A percentile compares a stretch with the other conserved stretches of the same genome.
Evolutionary conservation across 92 coral and sea anemone genomes (phyloP).

Genomic region (Epizoanthus illoricatus): DNA sequence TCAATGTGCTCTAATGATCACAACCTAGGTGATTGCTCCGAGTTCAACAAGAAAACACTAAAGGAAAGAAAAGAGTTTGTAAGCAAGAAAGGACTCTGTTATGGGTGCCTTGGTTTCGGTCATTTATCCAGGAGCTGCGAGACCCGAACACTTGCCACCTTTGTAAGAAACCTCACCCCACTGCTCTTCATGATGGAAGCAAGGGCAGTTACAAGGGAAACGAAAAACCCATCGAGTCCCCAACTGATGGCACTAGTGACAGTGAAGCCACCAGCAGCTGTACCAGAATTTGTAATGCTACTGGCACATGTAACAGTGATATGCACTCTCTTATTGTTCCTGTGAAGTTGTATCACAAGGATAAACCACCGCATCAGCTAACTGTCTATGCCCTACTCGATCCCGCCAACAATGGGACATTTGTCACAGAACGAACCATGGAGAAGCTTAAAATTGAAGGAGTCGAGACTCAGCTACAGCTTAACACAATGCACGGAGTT

Average conservation of each 20-base stretch:
- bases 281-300: conserved; percentile 43
- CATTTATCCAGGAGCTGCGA: conserved; percentile 49
- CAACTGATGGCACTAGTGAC: conserved; percentile 24
- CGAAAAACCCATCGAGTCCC: conserved; percentile 28
- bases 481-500: conserved; percentile 48
- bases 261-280: conserved; percentile 43
- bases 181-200: conserved; percentile 41
- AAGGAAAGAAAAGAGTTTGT: conserved; percentile 38
- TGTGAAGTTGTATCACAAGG: conserved; percentile 42
- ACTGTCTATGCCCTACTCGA: conserved; percentile 47
- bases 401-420: conserved; percentile 54
- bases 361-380: conserved; percentile 35
- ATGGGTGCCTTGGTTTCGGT: conserved; percentile 40
- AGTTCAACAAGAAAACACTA: conserved; percentile 38
- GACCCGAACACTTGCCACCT: conserved; percentile 38
- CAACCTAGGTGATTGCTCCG: conserved; percentile 29
- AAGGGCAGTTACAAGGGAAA: too few species aligned
- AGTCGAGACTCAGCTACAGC: conserved; percentile 34
- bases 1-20: conserved; percentile 23
- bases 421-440: conserved; percentile 40
- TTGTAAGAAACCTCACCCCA: conserved; percentile 45
- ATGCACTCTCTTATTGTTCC: conserved; percentile 51
- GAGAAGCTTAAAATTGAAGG: conserved; percentile 36
- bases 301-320: conserved; percentile 33
- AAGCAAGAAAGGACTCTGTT: conserved; percentile 31